Evolutionary conservation across 2,113 vertebrate species (phyloP).

Genomic region (Syrrhaptes paradoxus): DNA sequence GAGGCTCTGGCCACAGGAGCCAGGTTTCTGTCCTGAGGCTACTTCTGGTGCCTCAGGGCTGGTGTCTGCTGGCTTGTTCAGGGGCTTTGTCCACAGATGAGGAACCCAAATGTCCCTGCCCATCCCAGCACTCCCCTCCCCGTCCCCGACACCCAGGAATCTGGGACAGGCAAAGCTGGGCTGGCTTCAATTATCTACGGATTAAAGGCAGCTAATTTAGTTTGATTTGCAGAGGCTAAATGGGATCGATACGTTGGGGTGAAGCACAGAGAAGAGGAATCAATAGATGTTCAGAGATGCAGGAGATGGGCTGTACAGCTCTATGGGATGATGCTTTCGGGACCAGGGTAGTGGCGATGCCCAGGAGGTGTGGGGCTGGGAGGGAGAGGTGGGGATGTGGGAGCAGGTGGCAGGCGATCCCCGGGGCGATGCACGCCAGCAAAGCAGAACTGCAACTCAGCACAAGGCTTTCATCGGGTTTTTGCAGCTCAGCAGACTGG

Average conservation of each 20-base stretch:
- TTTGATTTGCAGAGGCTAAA: conserved; percentile 1
- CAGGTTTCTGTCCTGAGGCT: neutral
- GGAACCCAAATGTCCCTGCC: neutral
- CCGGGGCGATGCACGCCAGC: neutral
- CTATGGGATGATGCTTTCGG: neutral
- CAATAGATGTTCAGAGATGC: neutral
- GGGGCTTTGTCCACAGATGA: neutral
- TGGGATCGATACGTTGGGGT: neutral
- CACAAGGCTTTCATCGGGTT: neutral
- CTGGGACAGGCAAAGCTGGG: conserved; percentile 9
- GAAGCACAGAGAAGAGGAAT: neutral
- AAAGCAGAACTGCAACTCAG: neutral
- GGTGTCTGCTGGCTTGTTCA: neutral
- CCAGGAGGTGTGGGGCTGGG: rapidly evolving
- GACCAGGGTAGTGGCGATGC: neutral
- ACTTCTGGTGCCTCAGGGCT: rapidly evolving
- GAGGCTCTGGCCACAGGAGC: neutral
- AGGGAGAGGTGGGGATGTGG: neutral
- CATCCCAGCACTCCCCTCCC: neutral
- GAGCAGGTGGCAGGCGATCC: neutral
- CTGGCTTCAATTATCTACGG: neutral
- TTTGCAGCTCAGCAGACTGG: neutral
- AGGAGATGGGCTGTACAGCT: neutral
- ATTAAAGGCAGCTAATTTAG: conserved; percentile 58
- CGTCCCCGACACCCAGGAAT: neutral